Percentiles rank a stretch among this genome's conserved stretches.
Conservation (phyloP, 2,797 vertebrate genomes). For the Hozukius guyotensis region DNA sequence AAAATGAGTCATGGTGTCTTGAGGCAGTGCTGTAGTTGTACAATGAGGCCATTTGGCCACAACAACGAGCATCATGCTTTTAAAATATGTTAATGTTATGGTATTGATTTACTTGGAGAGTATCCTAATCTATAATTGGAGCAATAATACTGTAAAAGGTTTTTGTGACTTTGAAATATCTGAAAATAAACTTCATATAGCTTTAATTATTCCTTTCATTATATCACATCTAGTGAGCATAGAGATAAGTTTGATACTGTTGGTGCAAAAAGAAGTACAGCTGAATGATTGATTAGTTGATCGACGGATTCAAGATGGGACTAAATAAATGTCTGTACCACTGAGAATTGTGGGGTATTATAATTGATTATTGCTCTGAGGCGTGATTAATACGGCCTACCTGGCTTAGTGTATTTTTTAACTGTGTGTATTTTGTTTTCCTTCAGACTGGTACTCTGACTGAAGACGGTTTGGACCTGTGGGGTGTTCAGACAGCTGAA, state of each 20-base stretch:
- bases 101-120: neutral
- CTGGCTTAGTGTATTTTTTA: neutral
- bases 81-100: neutral
- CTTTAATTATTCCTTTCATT: neutral
- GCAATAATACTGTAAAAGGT: neutral
- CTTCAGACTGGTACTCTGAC: conserved; percentile 95
- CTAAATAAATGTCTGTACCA: neutral
- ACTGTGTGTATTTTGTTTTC: neutral
- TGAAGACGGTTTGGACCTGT: conserved; percentile 95
- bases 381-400: neutral
- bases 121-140: neutral
- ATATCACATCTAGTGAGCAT: neutral
- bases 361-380: neutral
- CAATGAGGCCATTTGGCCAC: neutral
- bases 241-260: neutral
- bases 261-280: neutral
- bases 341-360: neutral
- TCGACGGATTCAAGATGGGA: neutral
- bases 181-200: neutral
- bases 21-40: neutral
- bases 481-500: conserved; percentile 91
- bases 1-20: neutral
- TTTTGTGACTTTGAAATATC: neutral
- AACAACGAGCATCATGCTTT: neutral
- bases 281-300: neutral